phyloP scores from a whole-genome alignment of 2,888 invertebrate species.

The Matsumyia berberina region DNA sequence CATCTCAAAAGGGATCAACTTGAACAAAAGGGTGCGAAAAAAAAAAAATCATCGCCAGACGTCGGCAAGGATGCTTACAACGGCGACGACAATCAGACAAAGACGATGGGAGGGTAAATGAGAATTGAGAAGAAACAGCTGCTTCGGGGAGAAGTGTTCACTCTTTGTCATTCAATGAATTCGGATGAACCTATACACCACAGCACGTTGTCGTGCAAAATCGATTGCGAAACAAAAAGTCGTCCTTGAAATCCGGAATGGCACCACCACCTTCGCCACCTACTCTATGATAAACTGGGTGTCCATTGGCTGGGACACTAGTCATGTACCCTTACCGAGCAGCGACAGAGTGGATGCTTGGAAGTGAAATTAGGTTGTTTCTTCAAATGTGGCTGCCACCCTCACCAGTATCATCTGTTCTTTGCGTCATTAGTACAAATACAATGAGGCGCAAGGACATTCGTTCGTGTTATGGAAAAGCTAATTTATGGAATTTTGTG shows the following conservation, averaged over 20 bases:
- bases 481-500: too few relatives aligned
- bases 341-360: constrained; percentile 18
- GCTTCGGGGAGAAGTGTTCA: constrained; percentile 5
- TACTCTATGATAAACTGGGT: background rate
- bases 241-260: constrained; percentile 58
- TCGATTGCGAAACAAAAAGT: constrained; percentile 49
- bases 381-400: background rate
- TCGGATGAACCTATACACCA: constrained; percentile 8
- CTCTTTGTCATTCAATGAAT: constrained; percentile 20
- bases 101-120: background rate
- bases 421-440: constrained; percentile 8
- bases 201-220: constrained; percentile 37
- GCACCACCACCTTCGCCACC: constrained; percentile 10
- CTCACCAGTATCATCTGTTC: background rate
- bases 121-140: constrained; percentile 39
- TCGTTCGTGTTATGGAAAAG: background rate
- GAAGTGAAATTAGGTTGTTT: constrained; percentile 18
- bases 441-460: background rate
- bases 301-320: constrained; percentile 7
- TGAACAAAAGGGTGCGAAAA: background rate
- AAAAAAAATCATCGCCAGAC: constrained; percentile 26
- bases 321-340: background rate
- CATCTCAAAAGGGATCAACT: constrained; percentile 23
- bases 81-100: background rate
- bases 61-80: constrained; percentile 27